Percentiles rank a stretch among this genome's conserved stretches.
Evolutionary conservation across 23 tunicate species (phyloP).

Genomic region (Clavelina lepadiformis): DNA sequence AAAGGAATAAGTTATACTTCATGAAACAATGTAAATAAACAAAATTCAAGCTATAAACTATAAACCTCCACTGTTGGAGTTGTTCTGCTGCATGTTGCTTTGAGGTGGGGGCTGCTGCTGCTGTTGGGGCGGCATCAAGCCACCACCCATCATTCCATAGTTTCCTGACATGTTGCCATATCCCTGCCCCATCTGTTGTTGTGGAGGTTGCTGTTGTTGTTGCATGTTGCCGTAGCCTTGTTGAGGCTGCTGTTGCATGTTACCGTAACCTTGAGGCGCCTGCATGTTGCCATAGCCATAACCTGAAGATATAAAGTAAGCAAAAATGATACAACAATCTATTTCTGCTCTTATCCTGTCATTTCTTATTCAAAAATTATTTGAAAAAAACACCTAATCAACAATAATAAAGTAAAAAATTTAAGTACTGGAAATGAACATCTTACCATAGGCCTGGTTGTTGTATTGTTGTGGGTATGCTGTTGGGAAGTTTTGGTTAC

Average conservation of each 20-base stretch:
- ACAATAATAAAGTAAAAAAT: background rate
- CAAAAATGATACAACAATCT: background rate
- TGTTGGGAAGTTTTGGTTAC: slow-evolving; percentile 50
- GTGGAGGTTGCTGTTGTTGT: slow-evolving; percentile 26
- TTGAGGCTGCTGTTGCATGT: slow-evolving; percentile 27
- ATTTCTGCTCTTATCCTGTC: background rate
- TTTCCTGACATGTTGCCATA: slow-evolving; percentile 24
- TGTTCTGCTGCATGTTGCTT: slow-evolving; percentile 3
- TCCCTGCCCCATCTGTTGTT: slow-evolving; percentile 26
- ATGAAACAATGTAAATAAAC: background rate
- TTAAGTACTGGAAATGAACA: background rate
- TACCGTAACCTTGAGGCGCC: background rate
- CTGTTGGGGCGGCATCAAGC: too few relatives aligned
- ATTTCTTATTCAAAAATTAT: background rate
- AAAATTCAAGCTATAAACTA: slow-evolving; percentile 3
- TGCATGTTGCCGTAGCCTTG: slow-evolving; percentile 39
- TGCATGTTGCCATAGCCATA: slow-evolving; percentile 31
- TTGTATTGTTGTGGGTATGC: slow-evolving; percentile 48
- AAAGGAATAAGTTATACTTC: background rate
- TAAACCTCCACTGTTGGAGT: slow-evolving; percentile 12
- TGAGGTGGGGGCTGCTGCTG: too few relatives aligned
- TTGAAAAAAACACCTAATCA: background rate
- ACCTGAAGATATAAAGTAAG: background rate
- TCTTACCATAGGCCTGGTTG: slow-evolving; percentile 48
- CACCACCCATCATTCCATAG: slow-evolving; percentile 23